These are phyloP conservation scores for Lasioglossum villosulum DNA, from an alignment of 2,888 invertebrate species.

Conservation along the genomic window DNA sequence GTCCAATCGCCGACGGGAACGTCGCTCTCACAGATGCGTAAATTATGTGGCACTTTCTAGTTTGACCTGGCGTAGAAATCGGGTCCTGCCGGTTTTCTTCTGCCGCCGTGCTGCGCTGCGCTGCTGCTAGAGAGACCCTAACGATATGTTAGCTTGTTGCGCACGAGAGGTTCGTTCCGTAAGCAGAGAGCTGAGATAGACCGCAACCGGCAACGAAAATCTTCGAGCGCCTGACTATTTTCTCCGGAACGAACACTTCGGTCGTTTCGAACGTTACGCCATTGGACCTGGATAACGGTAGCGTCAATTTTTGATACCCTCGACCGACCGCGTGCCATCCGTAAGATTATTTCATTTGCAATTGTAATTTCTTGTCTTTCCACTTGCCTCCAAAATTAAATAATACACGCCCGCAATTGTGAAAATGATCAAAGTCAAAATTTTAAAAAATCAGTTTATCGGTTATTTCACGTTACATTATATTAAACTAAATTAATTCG, in stretches of 20 bases:
- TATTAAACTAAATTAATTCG: no score
- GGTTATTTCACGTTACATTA: no score
- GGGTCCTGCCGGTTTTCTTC: background rate
- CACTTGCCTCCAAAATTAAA: background rate
- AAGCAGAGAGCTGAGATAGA: background rate
- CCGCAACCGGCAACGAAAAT: background rate
- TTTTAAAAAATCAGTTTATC: no score
- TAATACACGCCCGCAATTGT: background rate
- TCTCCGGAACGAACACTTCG: background rate
- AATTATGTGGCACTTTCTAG: slow-evolving; percentile 58
- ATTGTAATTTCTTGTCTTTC: background rate
- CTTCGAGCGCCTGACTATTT: background rate
- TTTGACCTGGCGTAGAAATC: background rate
- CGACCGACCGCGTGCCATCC: background rate
- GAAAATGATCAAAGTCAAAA: no score
- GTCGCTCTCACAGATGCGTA: slow-evolving; percentile 55
- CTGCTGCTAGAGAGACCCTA: background rate
- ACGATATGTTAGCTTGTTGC: slow-evolving; percentile 3
- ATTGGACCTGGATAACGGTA: background rate
- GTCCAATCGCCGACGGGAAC: slow-evolving; percentile 52
- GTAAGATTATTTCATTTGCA: background rate
- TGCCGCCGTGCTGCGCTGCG: background rate
- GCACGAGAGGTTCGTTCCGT: background rate
- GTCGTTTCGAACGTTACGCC: background rate
- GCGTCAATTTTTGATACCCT: slow-evolving; percentile 1